These are phyloP conservation scores for Rhyacophila evoluta DNA, from an alignment of 2,888 invertebrate species.

Conservation along the genomic window DNA sequence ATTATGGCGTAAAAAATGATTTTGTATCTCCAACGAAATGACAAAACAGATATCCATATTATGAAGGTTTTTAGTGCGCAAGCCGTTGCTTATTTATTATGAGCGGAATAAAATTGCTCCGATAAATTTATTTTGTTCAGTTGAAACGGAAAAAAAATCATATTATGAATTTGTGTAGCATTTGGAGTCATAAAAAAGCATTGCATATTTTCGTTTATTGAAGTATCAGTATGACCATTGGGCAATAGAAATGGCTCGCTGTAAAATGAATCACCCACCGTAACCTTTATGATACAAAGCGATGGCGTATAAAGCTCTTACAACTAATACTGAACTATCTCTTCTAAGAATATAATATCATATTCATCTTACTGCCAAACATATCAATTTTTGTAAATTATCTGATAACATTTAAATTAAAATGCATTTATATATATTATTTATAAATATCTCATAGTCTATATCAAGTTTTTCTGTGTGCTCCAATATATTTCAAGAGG, in stretches of 20 bases:
- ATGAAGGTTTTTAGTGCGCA: conserved; percentile 1
- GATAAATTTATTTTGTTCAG: neutral
- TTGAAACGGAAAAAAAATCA: neutral
- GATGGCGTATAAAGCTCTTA: neutral
- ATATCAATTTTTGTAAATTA: too few relatives aligned
- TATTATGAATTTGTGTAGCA: neutral
- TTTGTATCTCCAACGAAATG: neutral
- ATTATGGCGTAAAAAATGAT: conserved; percentile 17
- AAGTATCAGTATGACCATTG: conserved; percentile 39
- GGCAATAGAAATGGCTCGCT: conserved; percentile 37
- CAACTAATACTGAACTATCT: neutral
- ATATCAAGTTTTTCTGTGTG: too few relatives aligned
- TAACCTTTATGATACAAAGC: conserved; percentile 39
- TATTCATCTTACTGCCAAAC: too few relatives aligned
- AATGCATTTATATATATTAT: too few relatives aligned
- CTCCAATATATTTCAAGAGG: too few relatives aligned
- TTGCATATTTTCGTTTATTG: conserved; percentile 44
- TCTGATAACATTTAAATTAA: too few relatives aligned
- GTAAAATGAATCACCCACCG: conserved; percentile 40
- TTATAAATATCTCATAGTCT: too few relatives aligned
- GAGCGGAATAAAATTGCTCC: conserved; percentile 16
- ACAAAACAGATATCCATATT: conserved; percentile 13
- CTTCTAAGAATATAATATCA: too few relatives aligned
- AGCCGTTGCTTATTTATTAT: conserved; percentile 16
- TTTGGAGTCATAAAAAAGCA: conserved; percentile 37